Base-by-base conservation (phyloP, 2,113 vertebrate species). In the Sisor rabdophorus region DNA sequence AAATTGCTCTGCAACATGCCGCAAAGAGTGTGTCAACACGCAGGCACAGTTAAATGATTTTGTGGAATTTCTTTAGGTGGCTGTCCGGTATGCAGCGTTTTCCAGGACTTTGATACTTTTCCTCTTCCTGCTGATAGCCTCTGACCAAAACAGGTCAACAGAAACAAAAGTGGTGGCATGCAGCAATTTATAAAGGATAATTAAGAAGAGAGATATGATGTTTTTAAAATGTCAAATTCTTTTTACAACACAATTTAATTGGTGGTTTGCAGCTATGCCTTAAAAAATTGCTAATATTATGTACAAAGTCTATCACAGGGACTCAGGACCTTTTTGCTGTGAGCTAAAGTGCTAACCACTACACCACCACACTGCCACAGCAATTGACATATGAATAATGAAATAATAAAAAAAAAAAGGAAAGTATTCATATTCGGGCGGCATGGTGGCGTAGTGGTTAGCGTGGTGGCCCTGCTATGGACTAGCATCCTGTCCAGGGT, bases 1-100 rank as follows among this genome's bases (percentile, higher is more conserved):
- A 69, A 44, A 68, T 59, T 71, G 36, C 50, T n/a, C 30, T 40
- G 73, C 71, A 52, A 70, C 19, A 22, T 15, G 74, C 75, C 75
- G 1, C 61, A 84, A 81, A 84, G 87, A 87, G 30, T 10, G 6
- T 2, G 50, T 72, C 84, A 81, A 85, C 80, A 85, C 80, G 85
- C 63, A 61, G 81, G 81, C 85, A 82, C 53, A 82, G 59, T 10
- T 28, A 3, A 56, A 50, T 53, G 77, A 81, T 73, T 75, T 55
- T 48, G 20, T 30, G n/a, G 81, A 85, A 88, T 90, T 87, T 55
- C 40, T 76, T 79, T 26, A 17, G 40, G 64, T 74, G 44, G 48
- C 60, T 63, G 24, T 71, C 22, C 13, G 70, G 84, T 77, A 85
- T 84, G 80, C n/a, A 24, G 52, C 61, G 60, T 76, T 78, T 60